These are phyloP conservation scores for Eulemur rufifrons DNA, from an alignment of 2,113 vertebrate species.

Conservation along the genomic window DNA sequence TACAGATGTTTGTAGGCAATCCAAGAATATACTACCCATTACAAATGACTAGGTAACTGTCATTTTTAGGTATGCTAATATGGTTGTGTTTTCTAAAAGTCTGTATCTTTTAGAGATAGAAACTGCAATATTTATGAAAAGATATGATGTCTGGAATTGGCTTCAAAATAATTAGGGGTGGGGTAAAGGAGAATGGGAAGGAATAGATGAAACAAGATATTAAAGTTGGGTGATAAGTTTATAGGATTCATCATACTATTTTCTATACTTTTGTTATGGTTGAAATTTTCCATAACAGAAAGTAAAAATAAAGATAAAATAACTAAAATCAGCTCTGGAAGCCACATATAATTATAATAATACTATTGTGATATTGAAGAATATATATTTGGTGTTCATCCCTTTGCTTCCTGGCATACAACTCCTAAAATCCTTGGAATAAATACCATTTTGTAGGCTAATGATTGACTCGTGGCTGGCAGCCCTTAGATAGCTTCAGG, in stretches of 20 bases:
- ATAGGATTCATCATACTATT: not conserved
- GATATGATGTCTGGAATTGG: not conserved
- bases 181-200: not conserved
- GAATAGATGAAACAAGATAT: not conserved
- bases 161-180: not conserved
- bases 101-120: not conserved
- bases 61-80: not conserved
- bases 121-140: not conserved
- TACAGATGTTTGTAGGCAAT: not conserved
- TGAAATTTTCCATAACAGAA: not conserved
- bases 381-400: not conserved
- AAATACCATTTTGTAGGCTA: not conserved
- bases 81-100: not conserved
- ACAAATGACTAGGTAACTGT: not conserved
- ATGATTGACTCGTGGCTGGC: not conserved
- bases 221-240: not conserved
- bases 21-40: not conserved
- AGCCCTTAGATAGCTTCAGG: not conserved
- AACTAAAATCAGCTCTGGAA: not conserved
- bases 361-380: not conserved
- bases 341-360: not conserved
- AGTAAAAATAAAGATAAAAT: not conserved
- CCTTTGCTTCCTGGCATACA: not conserved
- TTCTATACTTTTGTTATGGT: not conserved
- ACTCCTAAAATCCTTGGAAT: not conserved